These are phyloP conservation scores for Anolis sagrei DNA, from an alignment of 2,113 vertebrate genomes.

Conservation along the genomic window DNA sequence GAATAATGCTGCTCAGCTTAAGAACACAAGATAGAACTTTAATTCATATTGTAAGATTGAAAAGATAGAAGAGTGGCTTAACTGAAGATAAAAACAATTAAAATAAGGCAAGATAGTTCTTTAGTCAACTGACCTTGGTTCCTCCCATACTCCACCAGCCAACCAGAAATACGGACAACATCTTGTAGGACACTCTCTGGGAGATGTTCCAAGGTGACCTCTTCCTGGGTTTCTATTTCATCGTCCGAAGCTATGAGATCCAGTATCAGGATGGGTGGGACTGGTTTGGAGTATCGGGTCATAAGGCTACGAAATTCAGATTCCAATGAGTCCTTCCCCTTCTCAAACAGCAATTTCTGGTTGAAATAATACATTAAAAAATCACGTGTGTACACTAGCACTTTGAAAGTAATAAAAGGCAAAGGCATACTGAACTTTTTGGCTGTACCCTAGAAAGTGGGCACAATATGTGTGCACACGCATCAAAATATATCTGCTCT, in stretches of 20 bases:
- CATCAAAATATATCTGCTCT: not conserved
- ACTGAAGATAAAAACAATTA: not conserved
- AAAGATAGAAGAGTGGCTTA: not conserved
- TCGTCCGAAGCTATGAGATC: constrained; percentile 90
- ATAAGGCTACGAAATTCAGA: constrained; percentile 92
- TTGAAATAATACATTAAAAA: constrained; percentile 1
- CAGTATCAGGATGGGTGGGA: constrained; percentile 93
- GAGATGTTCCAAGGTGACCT: constrained; percentile 90
- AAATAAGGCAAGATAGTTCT: not conserved
- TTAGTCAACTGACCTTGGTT: constrained; percentile 86
- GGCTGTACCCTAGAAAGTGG: no score
- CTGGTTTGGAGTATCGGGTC: constrained; percentile 91
- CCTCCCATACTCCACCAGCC: constrained; percentile 95
- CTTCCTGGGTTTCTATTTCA: constrained; percentile 91
- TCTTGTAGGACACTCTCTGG: constrained; percentile 89
- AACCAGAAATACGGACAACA: constrained; percentile 90
- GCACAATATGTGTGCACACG: no score
- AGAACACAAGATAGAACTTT: not conserved
- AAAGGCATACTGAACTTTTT: not conserved
- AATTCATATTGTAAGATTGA: not conserved
- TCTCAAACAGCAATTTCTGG: constrained; percentile 94
- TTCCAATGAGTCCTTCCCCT: constrained; percentile 94
- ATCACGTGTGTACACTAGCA: not conserved
- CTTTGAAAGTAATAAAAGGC: not conserved
- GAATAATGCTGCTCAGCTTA: not conserved